Evolutionary conservation across 2,888 invertebrate species (phyloP).

Genomic region (Clitarchus hookeri): DNA sequence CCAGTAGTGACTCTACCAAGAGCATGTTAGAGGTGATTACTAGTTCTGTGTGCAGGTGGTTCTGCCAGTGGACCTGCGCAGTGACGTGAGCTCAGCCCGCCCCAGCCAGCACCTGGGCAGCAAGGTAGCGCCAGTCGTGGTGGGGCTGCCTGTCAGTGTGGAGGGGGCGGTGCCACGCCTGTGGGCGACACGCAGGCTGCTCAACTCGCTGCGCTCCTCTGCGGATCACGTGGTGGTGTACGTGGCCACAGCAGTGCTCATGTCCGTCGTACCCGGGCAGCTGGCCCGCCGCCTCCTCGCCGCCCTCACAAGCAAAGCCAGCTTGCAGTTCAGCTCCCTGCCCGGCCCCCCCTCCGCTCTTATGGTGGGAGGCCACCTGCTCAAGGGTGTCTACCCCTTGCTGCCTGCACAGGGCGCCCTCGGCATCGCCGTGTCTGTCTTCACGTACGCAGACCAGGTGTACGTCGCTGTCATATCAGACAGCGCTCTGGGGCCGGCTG

Average conservation of each 20-base stretch:
- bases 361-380: slow-evolving; percentile 53
- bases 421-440: slow-evolving; percentile 57
- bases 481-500: slow-evolving; percentile 47
- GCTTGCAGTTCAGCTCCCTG: slow-evolving; percentile 54
- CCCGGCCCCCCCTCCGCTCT: slow-evolving; percentile 55
- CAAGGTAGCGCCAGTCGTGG: slow-evolving; percentile 51
- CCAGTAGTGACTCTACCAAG: too few relatives aligned
- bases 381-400: slow-evolving; percentile 53
- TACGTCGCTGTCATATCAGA: slow-evolving; percentile 57
- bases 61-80: slow-evolving; percentile 53
- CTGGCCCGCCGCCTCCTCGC: slow-evolving; percentile 44
- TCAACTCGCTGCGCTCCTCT: slow-evolving; percentile 57
- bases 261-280: slow-evolving; percentile 46
- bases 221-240: slow-evolving; percentile 58
- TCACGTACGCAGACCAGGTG: slow-evolving; percentile 59
- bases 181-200: slow-evolving; percentile 59
- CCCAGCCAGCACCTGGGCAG: slow-evolving; percentile 50
- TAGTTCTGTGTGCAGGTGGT: slow-evolving; percentile 48
- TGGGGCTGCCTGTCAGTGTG: slow-evolving; percentile 58
- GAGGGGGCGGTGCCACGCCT: slow-evolving; percentile 63
- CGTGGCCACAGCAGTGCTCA: slow-evolving; percentile 55
- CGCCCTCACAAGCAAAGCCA: slow-evolving; percentile 42
- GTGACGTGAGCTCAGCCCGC: slow-evolving; percentile 28
- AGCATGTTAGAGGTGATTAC: neutral
- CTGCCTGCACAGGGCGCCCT: slow-evolving; percentile 56